Evolutionary conservation across 2,888 invertebrate genomes (phyloP), one percentile per base, ranked within the genome.

Genomic region (Macrophya annulata): DNA sequence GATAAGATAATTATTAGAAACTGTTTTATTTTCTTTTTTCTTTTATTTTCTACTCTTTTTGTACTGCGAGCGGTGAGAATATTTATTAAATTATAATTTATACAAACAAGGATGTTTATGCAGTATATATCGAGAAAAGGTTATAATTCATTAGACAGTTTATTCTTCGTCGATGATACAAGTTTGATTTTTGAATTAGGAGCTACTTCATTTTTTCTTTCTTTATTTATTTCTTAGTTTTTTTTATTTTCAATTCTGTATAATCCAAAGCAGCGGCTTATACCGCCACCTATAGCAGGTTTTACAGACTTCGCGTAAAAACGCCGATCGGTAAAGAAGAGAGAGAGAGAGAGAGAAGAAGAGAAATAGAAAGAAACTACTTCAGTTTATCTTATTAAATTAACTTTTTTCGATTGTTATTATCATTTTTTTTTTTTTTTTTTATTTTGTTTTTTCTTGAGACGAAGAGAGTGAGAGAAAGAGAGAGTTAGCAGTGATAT

Each of bases 281-380:
- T 40, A n/a, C 40, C 71, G 71, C 71, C 40, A 71, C 71, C 71
- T 71, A 40, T 0, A n/a, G 40, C n/a, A 5, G 21, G n/a, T 40
- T 12, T 9, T 15, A 21, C 8, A 31, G 71, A 40, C 37, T 37
- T 15, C 71, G 5, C 17, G 21, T 40, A 10, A 2, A 2, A 71
- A 3, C n/a, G 71, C 12, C 40, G 17, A 40, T 71, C 71, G 71
- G 71, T 40, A 71, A 71, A 71, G 31, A 71, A n/a, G 71, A 17
- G 5, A 40, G 2, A 40, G 17, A 71, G 8, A 31, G 15, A 68
- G 25, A 68, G 31, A 9, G 25, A 15, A 10, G 40, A 5, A 71
- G 40, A 37, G 17, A 71, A 4, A 40, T n/a, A 62, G 25, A 62
- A 25, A 12, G 10, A 21, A 59, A 8, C 9, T 21, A 59, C 21